Evolutionary conservation across 2,888 invertebrate genomes (phyloP), one percentile per base, ranked within the genome.

Genomic region (Cyclophora punctaria): DNA sequence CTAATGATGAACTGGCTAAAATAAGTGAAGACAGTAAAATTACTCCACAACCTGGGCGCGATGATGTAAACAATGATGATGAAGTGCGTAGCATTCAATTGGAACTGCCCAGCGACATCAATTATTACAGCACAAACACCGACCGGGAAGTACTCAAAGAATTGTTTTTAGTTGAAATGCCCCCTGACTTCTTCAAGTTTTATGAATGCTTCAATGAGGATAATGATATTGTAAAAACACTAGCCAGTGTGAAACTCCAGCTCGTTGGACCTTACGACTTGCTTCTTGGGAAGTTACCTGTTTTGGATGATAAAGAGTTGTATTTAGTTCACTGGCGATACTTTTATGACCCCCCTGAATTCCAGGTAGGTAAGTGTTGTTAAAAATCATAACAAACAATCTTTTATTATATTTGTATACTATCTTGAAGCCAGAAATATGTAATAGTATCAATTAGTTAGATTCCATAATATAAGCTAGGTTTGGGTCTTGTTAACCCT

Each of bases 281-380:
- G 48, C 77, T 98, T 41, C 83, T 90, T 45, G 93, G 92, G 4
- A 91, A 90, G 66, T 89, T 94, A 57, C 89, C 89, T 2, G 77
- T 81, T 51, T 73, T 91, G 34, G 78, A 89, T 1, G 80, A 90
- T 53, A 90, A 92, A 55, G 84, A 91, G 53, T 84, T 92, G 54
- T 95, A 93, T 73, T 89, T 96, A 46, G 81, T 92, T 5, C 96
- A 98, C 74, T 97, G 96, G 95, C 91, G 98, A 63, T 98, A 95
- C 80, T 96, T 91, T 74, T 96, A 94, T 78, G 98, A 99, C 87
- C 96, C 97, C 5, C 98, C 98, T 5, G 98, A 98, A 81, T 95
- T 98, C 78, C 95, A 96, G 84, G 93, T 93, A 75, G 2, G 20
- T 20, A 20, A 20, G 20, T 20, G 20, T 20, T 20, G 20, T 20